Evolutionary conservation across 2,888 invertebrate species (phyloP), one percentile per base, ranked within the genome.

Genomic region (Pristionchus japonicus): DNA sequence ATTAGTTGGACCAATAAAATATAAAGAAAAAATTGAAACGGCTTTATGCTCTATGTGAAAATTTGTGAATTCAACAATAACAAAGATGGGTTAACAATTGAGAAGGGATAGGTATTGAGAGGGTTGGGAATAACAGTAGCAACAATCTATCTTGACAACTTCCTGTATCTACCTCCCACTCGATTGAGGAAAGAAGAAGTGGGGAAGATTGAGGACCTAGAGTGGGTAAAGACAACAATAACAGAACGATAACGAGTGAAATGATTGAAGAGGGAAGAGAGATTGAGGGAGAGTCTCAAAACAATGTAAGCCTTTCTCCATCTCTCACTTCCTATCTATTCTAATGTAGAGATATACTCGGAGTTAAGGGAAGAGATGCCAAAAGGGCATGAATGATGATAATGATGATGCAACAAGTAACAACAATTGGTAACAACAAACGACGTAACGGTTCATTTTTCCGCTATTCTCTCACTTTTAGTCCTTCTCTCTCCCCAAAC

Each of bases 211-310:
- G 70, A 7, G 15, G 70, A 7, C 37, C 37, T 70, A 70, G 31
- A 70, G n/a, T n/a, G 34, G 70, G 70, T 34, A 70, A 70, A 70
- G 70, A 70, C 20, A 70, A 70, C 70, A 70, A 70, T 2, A 70
- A 31, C 34, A 70, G 31, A 70, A 70, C 70, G 70, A 70, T 61
- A 61, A 70, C 70, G 70, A 70, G 34, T 70, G 13, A 70, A 70
- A 70, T 31, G 70, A 70, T 70, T 70, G 37, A 70, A 70, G 70
- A 70, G n/a, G n/a, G 70, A 70, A 31, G 70, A 64, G 64, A 64
- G 23, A 34, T 70, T 70, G 37, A 37, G 70, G 34, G 37, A n/a
- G 20, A 34, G 9, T 31, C 27, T 34, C 67, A 67, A 67, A 67
- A 67, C 67, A 67, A 67, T 6, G 67, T 17, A 67, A 67, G 34